phyloP scores from a whole-genome alignment of 2,797 vertebrate genomes.

The Pantherophis vulpinus region DNA sequence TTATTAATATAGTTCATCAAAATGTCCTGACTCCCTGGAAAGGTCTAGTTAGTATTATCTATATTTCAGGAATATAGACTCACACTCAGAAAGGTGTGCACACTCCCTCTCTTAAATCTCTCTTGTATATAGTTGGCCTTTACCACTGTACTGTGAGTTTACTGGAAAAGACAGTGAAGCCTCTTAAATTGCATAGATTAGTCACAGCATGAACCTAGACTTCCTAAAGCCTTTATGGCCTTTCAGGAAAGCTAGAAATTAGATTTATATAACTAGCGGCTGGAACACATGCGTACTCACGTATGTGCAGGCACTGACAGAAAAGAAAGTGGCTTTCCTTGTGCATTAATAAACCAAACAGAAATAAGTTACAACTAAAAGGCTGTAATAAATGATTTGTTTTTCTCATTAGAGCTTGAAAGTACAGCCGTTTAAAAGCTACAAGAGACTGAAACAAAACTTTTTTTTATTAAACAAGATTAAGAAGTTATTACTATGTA shows the following conservation, averaged over 20 bases:
- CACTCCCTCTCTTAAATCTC: constrained; percentile 16
- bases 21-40: background rate
- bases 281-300: constrained; percentile 15
- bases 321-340: background rate
- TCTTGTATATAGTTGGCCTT: background rate
- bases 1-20: background rate
- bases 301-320: background rate
- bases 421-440: constrained; percentile 41
- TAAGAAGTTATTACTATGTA: constrained; percentile 63
- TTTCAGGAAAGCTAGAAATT: constrained; percentile 40
- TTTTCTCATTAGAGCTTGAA: constrained; percentile 25
- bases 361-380: constrained; percentile 25
- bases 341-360: background rate
- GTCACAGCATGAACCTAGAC: constrained; percentile 21
- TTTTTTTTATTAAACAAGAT: constrained; percentile 56
- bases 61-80: background rate
- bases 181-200: constrained; percentile 42
- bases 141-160: background rate
- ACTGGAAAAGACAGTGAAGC: constrained; percentile 25
- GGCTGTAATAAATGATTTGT: background rate
- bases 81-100: background rate
- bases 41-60: background rate
- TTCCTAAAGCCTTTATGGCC: background rate
- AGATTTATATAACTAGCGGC: constrained; percentile 34
- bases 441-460: constrained; percentile 44